Evolutionary conservation across 2,113 vertebrate genomes (phyloP), one percentile per base, ranked within the genome.

Genomic region (Craseonycteris thonglongyai): DNA sequence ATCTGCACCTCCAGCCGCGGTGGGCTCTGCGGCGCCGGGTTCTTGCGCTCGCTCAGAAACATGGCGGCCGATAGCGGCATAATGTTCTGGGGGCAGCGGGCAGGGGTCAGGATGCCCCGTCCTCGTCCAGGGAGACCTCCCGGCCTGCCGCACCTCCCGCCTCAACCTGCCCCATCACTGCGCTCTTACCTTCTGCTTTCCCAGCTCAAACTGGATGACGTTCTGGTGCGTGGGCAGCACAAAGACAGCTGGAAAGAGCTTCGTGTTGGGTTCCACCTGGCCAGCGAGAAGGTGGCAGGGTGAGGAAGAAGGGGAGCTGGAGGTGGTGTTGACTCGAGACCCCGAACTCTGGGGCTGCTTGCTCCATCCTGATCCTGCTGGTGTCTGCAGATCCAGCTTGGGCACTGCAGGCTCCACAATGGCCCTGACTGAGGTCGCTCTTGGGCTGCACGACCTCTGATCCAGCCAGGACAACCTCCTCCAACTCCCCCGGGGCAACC

Each of bases 31-130:
- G 99, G 99, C 1, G 99, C 98, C 0, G 99, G 97, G 97, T 99
- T 99, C 76, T 97, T 99, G 45, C 98, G 97, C 96, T 99, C 99
- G 3, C 99, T 99, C 96, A 98, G 98, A 97, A 99, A 99, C 99
- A 99, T 99, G 93, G 99, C 99, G 0, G 99, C 99, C 0, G 99
- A 99, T 97, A 99, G 98, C 3, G 99, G 99, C 99, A 99, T 99
- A 98, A 99, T 99, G 97, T 99, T 99, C 99, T 99, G 95, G 28
- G 54, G 66, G 26, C 28, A 2, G 3, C 10, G 12, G 1, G 1
- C 24, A 0, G 3, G 0, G 0, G 40, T 85, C 80, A 51, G 35
- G 19, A 66, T 24, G 11, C 68, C 35, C 49, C 11, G 51, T 3
- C 76, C 12, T 26, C 15, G 72, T 61, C 74, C 47, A 65, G 40